Percentiles rank a stretch among this genome's conserved stretches.
Conservation (phyloP, 2,113 vertebrate genomes). For the Neotragus moschatus region DNA sequence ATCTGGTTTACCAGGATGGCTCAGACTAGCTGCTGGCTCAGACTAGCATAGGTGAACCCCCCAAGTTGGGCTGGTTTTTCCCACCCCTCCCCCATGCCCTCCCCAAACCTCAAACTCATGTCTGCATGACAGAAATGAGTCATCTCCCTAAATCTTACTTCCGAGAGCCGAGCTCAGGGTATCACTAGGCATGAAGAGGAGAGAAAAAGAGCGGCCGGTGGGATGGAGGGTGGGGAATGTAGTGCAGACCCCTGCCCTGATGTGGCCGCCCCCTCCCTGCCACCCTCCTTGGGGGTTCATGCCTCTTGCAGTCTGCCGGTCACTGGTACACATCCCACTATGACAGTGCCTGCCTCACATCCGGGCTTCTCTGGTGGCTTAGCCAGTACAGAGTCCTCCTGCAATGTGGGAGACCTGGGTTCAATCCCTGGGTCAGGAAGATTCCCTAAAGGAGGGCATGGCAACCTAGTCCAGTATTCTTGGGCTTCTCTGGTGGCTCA, state of each 20-base stretch:
- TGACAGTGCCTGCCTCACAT: not conserved
- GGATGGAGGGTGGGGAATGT: too few relatives aligned
- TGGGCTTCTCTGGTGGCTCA: not conserved
- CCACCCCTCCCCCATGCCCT: not conserved
- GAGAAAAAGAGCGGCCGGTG: fast-evolving
- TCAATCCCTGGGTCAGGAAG: not conserved
- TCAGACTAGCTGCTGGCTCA: not conserved
- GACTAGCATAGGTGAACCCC: fast-evolving
- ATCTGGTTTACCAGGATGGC: not conserved
- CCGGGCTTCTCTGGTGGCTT: not conserved
- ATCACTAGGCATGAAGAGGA: not conserved
- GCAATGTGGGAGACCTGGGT: not conserved
- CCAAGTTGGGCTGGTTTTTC: not conserved
- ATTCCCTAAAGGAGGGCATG: not conserved
- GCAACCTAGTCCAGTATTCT: not conserved
- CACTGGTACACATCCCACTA: fast-evolving
- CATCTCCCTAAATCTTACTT: not conserved
- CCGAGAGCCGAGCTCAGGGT: not conserved
- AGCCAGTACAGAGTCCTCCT: not conserved
- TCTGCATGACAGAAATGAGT: not conserved
- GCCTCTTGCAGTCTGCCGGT: not conserved
- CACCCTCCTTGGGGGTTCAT: not conserved
- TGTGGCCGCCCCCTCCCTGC: not conserved
- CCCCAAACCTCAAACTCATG: not conserved
- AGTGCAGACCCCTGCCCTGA: not conserved